These are phyloP conservation scores for Macquaria australasica DNA, from an alignment of 2,113 vertebrate species.

Conservation along the genomic window DNA sequence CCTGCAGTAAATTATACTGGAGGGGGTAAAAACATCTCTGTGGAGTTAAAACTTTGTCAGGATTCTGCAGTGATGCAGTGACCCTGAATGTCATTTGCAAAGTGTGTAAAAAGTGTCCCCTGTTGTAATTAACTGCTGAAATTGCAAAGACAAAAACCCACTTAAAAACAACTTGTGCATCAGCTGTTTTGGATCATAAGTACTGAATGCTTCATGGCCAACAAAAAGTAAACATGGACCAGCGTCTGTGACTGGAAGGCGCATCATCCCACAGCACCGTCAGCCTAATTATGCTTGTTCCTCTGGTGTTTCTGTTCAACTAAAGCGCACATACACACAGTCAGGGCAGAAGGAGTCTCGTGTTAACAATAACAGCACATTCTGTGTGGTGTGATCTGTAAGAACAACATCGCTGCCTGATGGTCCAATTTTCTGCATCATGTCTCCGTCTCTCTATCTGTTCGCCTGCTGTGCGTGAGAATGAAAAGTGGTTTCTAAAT, in stretches of 20 bases:
- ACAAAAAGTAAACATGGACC: background rate
- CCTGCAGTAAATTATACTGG: background rate
- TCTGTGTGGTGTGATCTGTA: slow-evolving; percentile 33
- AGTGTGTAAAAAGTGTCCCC: background rate
- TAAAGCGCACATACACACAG: slow-evolving; percentile 1
- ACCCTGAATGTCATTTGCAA: background rate
- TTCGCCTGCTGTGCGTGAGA: slow-evolving; percentile 32
- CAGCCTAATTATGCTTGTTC: background rate
- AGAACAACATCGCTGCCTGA: slow-evolving; percentile 19
- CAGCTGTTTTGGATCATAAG: background rate
- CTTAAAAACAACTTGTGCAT: background rate
- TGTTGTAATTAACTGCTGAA: background rate
- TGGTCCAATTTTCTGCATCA: slow-evolving; percentile 32
- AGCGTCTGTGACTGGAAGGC: slow-evolving; percentile 1
- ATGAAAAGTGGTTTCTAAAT: slow-evolving; percentile 25
- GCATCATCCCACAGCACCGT: background rate
- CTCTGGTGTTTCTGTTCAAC: slow-evolving; percentile 10
- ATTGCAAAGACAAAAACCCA: background rate
- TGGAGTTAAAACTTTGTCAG: background rate
- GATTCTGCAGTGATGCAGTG: background rate
- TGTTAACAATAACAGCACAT: slow-evolving; percentile 14
- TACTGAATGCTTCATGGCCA: background rate
- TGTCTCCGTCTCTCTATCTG: background rate
- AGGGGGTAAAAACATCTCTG: background rate
- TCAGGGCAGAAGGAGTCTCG: background rate